A percentile compares a stretch with the other conserved stretches of the same genome.
phyloP scores from a whole-genome alignment of 2,797 vertebrate species.

The Buceros bicornis region DNA sequence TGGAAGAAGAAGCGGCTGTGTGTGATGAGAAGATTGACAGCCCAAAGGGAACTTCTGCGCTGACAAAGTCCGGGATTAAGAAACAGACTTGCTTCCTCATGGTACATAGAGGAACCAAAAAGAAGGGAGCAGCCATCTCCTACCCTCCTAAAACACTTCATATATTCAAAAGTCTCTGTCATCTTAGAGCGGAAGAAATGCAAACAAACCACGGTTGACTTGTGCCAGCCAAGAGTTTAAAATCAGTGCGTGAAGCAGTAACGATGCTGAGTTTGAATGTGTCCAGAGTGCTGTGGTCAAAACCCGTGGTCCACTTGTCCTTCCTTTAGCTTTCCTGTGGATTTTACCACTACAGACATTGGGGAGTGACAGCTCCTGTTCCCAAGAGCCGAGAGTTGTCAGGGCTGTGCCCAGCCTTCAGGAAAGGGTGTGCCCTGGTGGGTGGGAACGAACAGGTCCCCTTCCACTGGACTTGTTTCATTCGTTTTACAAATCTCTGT shows the following conservation, averaged over 20 bases:
- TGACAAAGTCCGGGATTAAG: background rate
- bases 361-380: accelerated
- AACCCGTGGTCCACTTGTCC: background rate
- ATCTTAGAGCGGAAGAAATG: background rate
- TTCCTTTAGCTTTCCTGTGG: background rate
- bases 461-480: accelerated
- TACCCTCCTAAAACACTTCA: accelerated
- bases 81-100: background rate
- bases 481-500: background rate
- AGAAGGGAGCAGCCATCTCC: background rate
- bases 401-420: background rate
- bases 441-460: background rate
- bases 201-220: background rate
- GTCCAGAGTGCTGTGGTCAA: accelerated
- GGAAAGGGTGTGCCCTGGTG: background rate
- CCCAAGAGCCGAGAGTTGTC: background rate
- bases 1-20: background rate
- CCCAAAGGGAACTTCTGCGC: background rate
- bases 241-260: accelerated
- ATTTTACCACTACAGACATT: background rate
- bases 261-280: background rate
- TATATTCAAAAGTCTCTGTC: background rate
- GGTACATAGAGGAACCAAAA: background rate
- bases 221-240: background rate
- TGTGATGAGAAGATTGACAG: background rate